A percentile compares a stretch with the other conserved stretches of the same genome.
Conservation (phyloP, 2,888 invertebrate genomes). For the Monoplex corrugatus region DNA sequence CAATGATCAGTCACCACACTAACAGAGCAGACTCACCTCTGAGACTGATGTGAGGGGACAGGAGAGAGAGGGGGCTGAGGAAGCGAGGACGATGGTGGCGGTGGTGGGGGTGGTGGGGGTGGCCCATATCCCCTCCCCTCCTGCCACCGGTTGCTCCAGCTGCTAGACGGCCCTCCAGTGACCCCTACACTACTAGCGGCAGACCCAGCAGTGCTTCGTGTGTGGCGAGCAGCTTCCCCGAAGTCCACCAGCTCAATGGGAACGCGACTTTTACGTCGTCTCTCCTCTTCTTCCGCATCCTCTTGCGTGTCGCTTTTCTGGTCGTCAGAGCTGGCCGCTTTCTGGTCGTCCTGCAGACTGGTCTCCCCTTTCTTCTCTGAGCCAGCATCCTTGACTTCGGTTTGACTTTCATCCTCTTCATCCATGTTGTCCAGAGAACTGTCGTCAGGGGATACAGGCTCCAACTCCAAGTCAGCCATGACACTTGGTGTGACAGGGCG, state of each 20-base stretch:
- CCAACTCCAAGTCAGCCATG: conserved; percentile 57
- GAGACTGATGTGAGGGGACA: background rate
- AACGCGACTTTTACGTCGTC: conserved; percentile 39
- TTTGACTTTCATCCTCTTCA: conserved; percentile 30
- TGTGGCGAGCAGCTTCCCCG: conserved; percentile 71
- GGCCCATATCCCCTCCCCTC: background rate
- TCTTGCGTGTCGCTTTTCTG: background rate
- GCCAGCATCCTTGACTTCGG: background rate
- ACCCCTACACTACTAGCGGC: background rate
- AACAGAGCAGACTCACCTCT: background rate
- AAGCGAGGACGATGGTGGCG: background rate
- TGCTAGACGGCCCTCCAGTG: background rate
- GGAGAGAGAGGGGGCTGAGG: background rate
- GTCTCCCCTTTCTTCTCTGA: background rate
- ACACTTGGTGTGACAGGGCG: conserved; percentile 46
- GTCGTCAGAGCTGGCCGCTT: background rate
- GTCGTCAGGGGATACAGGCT: conserved; percentile 58
- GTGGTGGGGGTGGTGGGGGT: background rate
- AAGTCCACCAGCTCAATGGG: conserved; percentile 73
- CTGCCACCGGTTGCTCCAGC: conserved; percentile 32
- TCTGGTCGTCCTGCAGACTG: background rate
- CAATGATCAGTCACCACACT: background rate
- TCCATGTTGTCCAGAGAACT: conserved; percentile 47
- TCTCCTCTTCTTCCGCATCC: conserved; percentile 47
- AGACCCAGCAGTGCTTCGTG: background rate